A percentile compares a stretch with the other conserved stretches of the same genome.
These are phyloP conservation scores for Ceriagrion tenellum DNA, from an alignment of 2,888 invertebrate species.

Conservation along the genomic window DNA sequence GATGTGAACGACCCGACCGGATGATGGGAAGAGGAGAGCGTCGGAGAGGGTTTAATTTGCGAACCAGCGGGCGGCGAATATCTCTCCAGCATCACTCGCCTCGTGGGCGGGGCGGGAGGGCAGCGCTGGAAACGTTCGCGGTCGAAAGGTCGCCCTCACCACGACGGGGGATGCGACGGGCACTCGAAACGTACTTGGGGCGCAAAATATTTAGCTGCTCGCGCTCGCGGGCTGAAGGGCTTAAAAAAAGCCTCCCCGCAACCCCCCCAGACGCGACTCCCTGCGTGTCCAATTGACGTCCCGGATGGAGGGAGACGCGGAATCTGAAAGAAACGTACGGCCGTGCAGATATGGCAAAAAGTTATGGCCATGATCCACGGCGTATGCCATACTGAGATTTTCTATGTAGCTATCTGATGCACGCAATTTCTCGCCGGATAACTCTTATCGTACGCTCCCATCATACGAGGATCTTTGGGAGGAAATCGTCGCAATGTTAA, in stretches of 20 bases:
- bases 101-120: not conserved
- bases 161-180: not conserved
- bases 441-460: too few species aligned
- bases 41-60: slow-evolving; percentile 1
- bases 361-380: too few species aligned
- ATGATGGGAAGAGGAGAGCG: not conserved
- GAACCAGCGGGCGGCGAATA: not conserved
- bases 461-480: too few species aligned
- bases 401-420: too few species aligned
- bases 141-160: slow-evolving; percentile 1
- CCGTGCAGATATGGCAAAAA: not conserved
- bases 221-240: not conserved
- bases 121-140: not conserved
- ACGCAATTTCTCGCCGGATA: too few species aligned
- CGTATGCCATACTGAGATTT: too few species aligned
- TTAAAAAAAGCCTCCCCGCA: not conserved
- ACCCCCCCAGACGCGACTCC: not conserved
- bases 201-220: not conserved
- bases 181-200: not conserved
- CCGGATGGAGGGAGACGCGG: not conserved
- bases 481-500: too few species aligned
- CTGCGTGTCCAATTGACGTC: not conserved
- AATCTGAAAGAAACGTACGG: not conserved
- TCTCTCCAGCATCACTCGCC: not conserved
- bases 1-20: not conserved